Evolutionary conservation across 2,797 vertebrate genomes (phyloP), one percentile per base, ranked within the genome.

Genomic region (Sebastes vulpes): DNA sequence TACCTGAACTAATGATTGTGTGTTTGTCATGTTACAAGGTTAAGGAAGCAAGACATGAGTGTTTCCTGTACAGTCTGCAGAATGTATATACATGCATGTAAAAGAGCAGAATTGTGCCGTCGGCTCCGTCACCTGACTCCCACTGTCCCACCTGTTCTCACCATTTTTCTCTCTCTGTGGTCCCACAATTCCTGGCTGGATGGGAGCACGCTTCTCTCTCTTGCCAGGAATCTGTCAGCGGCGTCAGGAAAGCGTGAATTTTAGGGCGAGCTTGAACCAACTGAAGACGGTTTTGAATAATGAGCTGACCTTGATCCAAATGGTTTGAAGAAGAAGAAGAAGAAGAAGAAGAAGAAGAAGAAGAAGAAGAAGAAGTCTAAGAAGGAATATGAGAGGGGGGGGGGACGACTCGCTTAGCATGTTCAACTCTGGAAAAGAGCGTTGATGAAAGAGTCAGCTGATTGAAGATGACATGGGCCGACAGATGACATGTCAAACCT

Each of bases 201-300:
- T 52, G 38, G 0, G 32, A 65, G 59, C 12, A 10, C 0, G 6
- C 64, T 23, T n/a, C 48, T 38, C 35, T 38, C 32, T 61, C 58
- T 21, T 79, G 88, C 88, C 89, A 94, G 80, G 71, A 85, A 79
- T 83, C 83, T 86, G 82, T 90, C 85, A 67, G 75, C 67, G 6
- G 42, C 1, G 8, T 60, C 42, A 56, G 53, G 73, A 68, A 77
- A 75, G 59, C 2, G 29, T 67, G 48, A 58, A 73, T 87, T 82
- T 81, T 58, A 42, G 64, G 64, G 20, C 3, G 18, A 78, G 48
- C 60, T 29, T 23, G 5, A 53, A 63, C 31, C 26, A 59, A 38
- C 53, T 4, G 1, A 23, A 67, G 60, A 46, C 2, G 0, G 6
- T 65, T 71, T 65, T 18, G 31, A 72, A 56, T 83, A 86, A 85